A percentile compares a stretch with the other conserved stretches of the same genome.
Conservation (phyloP, 2,888 invertebrate genomes). For the Drosophila diplacantha region DNA sequence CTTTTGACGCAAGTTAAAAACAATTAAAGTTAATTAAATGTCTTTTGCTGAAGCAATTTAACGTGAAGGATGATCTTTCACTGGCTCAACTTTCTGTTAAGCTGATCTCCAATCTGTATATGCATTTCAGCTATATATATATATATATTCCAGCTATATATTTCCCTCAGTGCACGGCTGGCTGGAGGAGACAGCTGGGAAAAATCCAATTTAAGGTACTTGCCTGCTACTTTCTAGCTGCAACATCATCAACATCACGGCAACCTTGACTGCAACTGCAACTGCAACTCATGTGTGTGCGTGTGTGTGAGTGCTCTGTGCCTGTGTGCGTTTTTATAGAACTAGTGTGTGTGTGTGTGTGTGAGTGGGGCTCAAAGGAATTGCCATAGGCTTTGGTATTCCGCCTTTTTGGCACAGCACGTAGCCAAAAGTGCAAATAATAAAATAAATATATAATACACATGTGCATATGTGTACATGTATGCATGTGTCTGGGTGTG, state of each 20-base stretch:
- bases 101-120: background rate
- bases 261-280: constrained; percentile 39
- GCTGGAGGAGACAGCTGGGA: constrained; percentile 1
- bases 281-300: constrained; percentile 18
- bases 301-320: background rate
- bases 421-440: constrained; percentile 61
- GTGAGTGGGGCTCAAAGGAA: constrained; percentile 24
- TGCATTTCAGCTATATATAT: too few species aligned
- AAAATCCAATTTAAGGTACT: constrained; percentile 56
- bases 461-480: constrained; percentile 14
- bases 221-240: constrained; percentile 56
- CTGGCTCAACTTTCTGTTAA: too few species aligned
- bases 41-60: background rate
- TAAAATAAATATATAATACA: constrained; percentile 56
- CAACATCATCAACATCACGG: constrained; percentile 26
- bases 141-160: too few species aligned
- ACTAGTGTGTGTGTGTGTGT: background rate
- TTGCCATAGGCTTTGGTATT: constrained; percentile 37
- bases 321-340: constrained; percentile 1
- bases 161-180: constrained; percentile 1
- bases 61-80: background rate
- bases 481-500: constrained; percentile 26
- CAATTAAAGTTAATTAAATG: background rate
- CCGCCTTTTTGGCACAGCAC: constrained; percentile 52
- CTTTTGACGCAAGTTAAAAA: background rate